Evolutionary conservation across 2,888 invertebrate genomes (phyloP).

Genomic region (Caenorhabditis angaria): DNA sequence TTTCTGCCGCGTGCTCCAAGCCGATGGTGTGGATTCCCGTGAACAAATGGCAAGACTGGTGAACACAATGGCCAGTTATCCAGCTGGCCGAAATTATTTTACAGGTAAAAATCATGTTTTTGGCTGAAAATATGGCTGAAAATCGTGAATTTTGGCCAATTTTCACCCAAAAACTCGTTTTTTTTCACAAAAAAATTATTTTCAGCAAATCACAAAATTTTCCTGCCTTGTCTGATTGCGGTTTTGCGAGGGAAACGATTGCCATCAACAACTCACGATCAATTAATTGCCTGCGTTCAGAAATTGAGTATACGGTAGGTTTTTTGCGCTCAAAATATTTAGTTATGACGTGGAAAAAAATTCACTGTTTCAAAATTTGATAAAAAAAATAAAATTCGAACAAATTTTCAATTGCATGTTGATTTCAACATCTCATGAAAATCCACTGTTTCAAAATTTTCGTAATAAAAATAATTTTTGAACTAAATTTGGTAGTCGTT

Average conservation of each 20-base stretch:
- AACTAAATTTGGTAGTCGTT: too few relatives aligned
- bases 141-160: too few relatives aligned
- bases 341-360: too few relatives aligned
- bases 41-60: conserved; percentile 54
- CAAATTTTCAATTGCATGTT: neutral
- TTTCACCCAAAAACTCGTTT: conserved; percentile 32
- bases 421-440: too few relatives aligned
- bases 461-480: too few relatives aligned
- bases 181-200: neutral
- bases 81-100: conserved; percentile 43
- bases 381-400: too few relatives aligned
- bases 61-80: conserved; percentile 52
- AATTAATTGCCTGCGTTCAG: conserved; percentile 47
- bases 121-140: neutral
- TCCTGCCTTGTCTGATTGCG: conserved; percentile 45
- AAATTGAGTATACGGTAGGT: conserved; percentile 47
- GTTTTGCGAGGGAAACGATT: conserved; percentile 45
- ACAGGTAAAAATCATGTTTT: too few relatives aligned
- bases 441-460: neutral
- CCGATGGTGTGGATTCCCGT: conserved; percentile 52
- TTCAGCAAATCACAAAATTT: conserved; percentile 44
- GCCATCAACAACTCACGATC: conserved; percentile 52
- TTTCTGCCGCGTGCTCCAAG: conserved; percentile 45
- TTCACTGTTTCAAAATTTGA: too few relatives aligned
- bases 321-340: neutral